Percentiles rank a stretch among this genome's conserved stretches.
phyloP scores from a whole-genome alignment of 2,113 vertebrate genomes.

The Psilopsiagon aurifrons region DNA sequence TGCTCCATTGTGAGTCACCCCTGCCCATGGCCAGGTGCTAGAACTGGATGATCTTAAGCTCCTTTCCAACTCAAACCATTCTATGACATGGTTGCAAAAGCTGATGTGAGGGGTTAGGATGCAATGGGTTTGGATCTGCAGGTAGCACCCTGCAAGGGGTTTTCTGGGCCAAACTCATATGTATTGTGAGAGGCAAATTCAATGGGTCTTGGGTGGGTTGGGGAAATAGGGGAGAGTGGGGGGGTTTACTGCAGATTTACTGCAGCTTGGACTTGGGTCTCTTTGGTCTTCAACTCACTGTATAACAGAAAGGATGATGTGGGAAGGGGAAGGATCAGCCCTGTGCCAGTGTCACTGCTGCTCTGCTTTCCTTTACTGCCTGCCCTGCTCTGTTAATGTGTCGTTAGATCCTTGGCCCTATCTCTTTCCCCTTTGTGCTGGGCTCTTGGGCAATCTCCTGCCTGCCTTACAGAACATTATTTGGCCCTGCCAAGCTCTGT shows the following conservation, averaged over 20 bases:
- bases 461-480: fast-evolving
- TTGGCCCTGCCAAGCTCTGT: neutral
- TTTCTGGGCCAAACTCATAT: fast-evolving
- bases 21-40: neutral
- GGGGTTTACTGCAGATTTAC: too few species aligned
- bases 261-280: neutral
- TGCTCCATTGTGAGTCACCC: too few species aligned
- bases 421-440: neutral
- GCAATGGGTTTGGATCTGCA: neutral
- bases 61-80: neutral
- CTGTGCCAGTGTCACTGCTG: fast-evolving
- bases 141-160: neutral
- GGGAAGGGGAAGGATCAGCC: neutral
- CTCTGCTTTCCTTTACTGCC: neutral
- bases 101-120: neutral
- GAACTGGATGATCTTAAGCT: neutral
- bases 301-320: neutral
- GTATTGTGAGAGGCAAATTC: fast-evolving
- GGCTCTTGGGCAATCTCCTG: neutral
- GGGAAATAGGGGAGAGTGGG: neutral
- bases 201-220: neutral
- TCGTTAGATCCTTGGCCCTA: neutral
- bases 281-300: neutral
- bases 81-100: neutral
- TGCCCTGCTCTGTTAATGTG: neutral